Evolutionary conservation across 2,888 invertebrate genomes (phyloP).

Genomic region (Luperina testacea): DNA sequence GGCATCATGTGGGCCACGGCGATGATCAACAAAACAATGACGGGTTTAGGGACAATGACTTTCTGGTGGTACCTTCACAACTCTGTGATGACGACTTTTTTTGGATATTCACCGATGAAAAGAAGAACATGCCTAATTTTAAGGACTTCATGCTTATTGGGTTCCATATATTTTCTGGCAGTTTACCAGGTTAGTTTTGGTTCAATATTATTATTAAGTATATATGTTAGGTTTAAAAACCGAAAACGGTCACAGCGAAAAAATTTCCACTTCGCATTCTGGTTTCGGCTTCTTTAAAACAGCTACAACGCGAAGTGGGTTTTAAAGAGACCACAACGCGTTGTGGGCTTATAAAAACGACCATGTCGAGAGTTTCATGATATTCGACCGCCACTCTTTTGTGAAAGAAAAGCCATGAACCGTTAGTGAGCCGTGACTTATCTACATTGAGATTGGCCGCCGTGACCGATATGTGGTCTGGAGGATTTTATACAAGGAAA

Average conservation of each 20-base stretch:
- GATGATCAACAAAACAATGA: constrained; percentile 48
- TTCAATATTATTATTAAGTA: background rate
- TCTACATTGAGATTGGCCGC: background rate
- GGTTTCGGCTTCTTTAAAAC: background rate
- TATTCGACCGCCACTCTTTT: background rate
- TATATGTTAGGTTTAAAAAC: background rate
- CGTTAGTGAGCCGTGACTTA: background rate
- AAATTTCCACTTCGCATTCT: background rate
- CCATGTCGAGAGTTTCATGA: background rate
- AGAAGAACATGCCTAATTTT: constrained; percentile 63
- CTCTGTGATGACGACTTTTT: constrained; percentile 63
- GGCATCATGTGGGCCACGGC: constrained; percentile 68
- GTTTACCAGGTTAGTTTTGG: constrained; percentile 73
- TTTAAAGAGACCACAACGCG: background rate
- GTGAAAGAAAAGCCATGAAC: background rate
- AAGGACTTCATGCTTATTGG: constrained; percentile 68
- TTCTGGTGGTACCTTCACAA: constrained; percentile 62
- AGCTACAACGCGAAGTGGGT: background rate
- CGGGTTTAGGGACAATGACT: constrained; percentile 23
- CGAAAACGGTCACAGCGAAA: background rate
- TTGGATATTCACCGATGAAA: constrained; percentile 69
- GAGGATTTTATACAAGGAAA: background rate
- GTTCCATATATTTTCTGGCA: constrained; percentile 71
- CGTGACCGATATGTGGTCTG: background rate
- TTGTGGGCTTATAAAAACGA: background rate